phyloP scores from a whole-genome alignment of 37 sponge, comb jelly and placozoan genomes.

The Theonella swinhoei region DNA sequence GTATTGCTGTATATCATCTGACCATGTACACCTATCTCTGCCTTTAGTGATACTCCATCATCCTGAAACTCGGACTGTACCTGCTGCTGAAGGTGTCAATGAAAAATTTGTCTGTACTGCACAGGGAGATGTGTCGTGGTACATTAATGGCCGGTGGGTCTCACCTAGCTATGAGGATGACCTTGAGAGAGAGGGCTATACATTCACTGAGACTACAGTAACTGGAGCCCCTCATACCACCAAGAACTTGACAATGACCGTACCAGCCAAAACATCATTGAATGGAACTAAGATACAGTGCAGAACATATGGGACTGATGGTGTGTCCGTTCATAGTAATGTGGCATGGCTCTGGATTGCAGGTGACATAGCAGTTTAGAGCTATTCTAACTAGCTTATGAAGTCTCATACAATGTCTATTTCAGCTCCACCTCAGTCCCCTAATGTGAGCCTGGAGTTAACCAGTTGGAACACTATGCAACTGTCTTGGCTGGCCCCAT shows the following conservation, averaged over 20 bases:
- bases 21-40: no score
- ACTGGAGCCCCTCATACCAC: background rate
- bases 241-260: background rate
- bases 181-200: background rate
- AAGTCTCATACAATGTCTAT: no score
- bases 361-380: no score
- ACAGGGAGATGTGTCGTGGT: background rate
- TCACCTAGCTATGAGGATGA: background rate
- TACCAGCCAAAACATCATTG: background rate
- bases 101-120: background rate
- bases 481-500: background rate
- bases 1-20: no score
- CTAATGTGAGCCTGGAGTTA: background rate
- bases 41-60: background rate
- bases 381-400: no score
- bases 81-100: background rate
- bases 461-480: background rate
- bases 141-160: background rate
- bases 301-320: background rate
- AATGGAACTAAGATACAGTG: background rate
- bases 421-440: background rate
- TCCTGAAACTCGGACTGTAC: background rate
- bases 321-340: background rate
- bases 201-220: background rate
- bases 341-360: background rate